Percentiles rank a stretch among this genome's conserved stretches.
These are phyloP conservation scores for roundworm (Caenorhabditis elegans) DNA, from an alignment of 1,140 invertebrate species.

Conservation along the genomic window WBcel235 BX284606.5:4867001-4867500, in stretches of 20 bases:
- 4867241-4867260: conserved; percentile 26
- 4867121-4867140: conserved; percentile 42
- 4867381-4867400: conserved; percentile 5
- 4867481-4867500: neutral
- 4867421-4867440: neutral
- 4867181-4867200: conserved; percentile 19
- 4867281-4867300: conserved; percentile 29
- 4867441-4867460: no score
- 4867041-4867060: conserved; percentile 23
- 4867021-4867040: conserved; percentile 41
- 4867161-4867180: conserved; percentile 47
- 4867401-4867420: neutral
- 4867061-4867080: conserved; percentile 31
- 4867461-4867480: neutral
- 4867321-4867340: neutral
- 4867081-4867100: neutral
- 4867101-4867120: neutral
- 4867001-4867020: no score
- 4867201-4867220: neutral
- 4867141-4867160: conserved; percentile 57
- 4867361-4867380: conserved; percentile 22
- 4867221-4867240: neutral
- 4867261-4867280: neutral
- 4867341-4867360: conserved; percentile 24
- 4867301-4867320: conserved; percentile 12